Base-by-base conservation (phyloP, 2,113 vertebrate species). In the Passer domesticus region DNA sequence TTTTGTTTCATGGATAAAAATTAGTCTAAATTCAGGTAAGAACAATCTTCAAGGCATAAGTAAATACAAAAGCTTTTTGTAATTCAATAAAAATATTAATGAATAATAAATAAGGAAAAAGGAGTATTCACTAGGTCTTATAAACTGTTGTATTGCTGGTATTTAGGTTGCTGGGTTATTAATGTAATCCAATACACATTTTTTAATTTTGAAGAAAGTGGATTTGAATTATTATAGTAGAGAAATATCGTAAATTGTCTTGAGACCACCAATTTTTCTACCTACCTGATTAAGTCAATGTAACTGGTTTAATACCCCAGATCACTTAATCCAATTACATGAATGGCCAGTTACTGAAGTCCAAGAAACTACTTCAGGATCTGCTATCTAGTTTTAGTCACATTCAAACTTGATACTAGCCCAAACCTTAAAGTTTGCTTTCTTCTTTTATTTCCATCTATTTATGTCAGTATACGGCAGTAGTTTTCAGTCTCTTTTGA, bases 41-140 rank as follows among this genome's bases (percentile, higher is more conserved):
- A 78, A 83, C 73, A 95, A 33, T 87, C 88, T 91, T 82, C 43
- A 80, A 91, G 60, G n/a, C 49, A 56, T 68, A 95, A 95, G 35
- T 95, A 89, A 89, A 93, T 59, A 79, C 66, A 83, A 95, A 97
- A 95, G 31, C 28, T 83, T 94, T 39, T 85, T 96, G 63, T 63
- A 88, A 33, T 87, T 52, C 95, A 95, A 96, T 88, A 76, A 89
- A 60, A 64, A 59, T 76, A 73, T 43, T 90, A 41, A 41, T 41
- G 39, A 75, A 90, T 88, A 92, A 6, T 39, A 92, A 83, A 73
- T 90, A 22, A 89, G 92, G 41, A 91, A 86, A 94, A 92, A 79
- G 35, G 3, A n/a, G 53, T 96, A 80, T 87, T 96, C 52, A 63
- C 88, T 87, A 56, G 41, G 21, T 83, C 92, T 96, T 84, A 37